phyloP scores from a whole-genome alignment of 2,888 invertebrate species.

The Eugnorisma glareosa region DNA sequence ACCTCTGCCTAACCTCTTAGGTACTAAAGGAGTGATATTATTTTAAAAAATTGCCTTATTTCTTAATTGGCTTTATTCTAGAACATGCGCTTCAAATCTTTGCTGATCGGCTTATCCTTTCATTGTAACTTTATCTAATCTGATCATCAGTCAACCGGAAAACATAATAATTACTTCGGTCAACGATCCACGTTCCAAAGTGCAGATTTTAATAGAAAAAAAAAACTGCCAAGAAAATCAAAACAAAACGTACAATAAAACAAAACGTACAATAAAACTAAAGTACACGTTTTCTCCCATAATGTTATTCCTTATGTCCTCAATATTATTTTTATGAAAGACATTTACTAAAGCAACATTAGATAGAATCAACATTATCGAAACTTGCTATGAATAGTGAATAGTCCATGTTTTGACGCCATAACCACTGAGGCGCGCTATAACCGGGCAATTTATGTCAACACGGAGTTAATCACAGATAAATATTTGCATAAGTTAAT shows the following conservation, averaged over 20 bases:
- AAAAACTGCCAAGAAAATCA: neutral
- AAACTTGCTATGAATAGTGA: conserved; percentile 45
- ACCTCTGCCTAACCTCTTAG: too few relatives aligned
- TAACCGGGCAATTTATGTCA: conserved; percentile 74
- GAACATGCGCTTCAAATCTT: neutral
- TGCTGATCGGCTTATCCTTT: neutral
- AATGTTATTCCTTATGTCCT: conserved; percentile 9
- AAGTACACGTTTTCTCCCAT: conserved; percentile 3
- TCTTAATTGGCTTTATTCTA: neutral
- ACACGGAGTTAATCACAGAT: conserved; percentile 77
- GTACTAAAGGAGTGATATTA: too few relatives aligned
- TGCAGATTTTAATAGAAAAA: neutral
- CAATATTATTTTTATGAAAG: conserved; percentile 52
- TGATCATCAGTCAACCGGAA: neutral
- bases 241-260: neutral
- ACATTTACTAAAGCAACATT: conserved; percentile 44
- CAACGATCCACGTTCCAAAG: neutral
- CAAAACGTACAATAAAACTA: conserved; percentile 42
- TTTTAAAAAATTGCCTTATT: neutral
- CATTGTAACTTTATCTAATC: neutral
- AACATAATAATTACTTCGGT: neutral
- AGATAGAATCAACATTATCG: conserved; percentile 42
- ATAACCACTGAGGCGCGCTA: conserved; percentile 64
- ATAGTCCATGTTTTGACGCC: conserved; percentile 67
- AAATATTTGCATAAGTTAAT: conserved; percentile 83